Evolutionary conservation across 2,113 vertebrate genomes (phyloP).

Genomic region (Corydoras sp.): DNA sequence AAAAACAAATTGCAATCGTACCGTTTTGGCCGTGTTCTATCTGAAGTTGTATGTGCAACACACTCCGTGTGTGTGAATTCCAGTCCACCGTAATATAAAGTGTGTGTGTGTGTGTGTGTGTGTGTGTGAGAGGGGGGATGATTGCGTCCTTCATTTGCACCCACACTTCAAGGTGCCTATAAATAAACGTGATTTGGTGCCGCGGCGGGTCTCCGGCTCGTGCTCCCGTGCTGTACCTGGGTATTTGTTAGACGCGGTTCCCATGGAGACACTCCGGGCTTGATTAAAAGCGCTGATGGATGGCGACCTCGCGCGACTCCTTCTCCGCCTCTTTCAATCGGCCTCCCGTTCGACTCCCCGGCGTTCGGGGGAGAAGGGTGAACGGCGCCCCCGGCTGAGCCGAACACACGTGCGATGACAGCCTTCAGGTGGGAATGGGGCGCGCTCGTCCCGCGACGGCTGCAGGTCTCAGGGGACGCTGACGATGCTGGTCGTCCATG

Average conservation of each 20-base stretch:
- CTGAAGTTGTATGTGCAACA: neutral
- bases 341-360: neutral
- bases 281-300: slow-evolving; percentile 45
- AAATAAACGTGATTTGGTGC: slow-evolving; percentile 6
- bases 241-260: slow-evolving; percentile 24
- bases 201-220: slow-evolving; percentile 11
- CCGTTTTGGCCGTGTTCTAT: neutral
- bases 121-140: neutral
- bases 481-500: too few relatives aligned
- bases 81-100: neutral
- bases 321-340: slow-evolving; percentile 40
- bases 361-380: neutral
- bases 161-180: neutral
- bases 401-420: slow-evolving; percentile 19
- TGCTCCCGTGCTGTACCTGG: slow-evolving; percentile 4
- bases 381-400: neutral
- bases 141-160: slow-evolving; percentile 8
- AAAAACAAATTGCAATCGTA: too few relatives aligned
- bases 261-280: slow-evolving; percentile 39
- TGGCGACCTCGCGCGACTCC: slow-evolving; percentile 34
- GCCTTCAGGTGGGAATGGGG: neutral
- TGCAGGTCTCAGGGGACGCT: too few relatives aligned
- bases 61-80: neutral
- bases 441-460: too few relatives aligned
- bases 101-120: neutral